A percentile compares a stretch with the other conserved stretches of the same genome.
phyloP scores from a whole-genome alignment of 2,888 invertebrate species.

The Eupithecia subumbrata region DNA sequence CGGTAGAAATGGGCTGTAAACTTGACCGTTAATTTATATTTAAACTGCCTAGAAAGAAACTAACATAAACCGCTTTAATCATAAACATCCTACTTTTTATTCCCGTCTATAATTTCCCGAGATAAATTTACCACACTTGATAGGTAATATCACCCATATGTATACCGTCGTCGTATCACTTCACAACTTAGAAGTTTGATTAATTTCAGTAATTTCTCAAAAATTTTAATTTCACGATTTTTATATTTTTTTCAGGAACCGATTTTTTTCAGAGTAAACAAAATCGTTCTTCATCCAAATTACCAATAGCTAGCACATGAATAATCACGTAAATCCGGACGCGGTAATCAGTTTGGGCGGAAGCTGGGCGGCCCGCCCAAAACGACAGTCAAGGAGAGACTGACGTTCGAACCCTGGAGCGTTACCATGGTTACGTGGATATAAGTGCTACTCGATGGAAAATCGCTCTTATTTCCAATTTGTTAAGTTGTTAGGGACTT shows the following conservation, averaged over 20 bases:
- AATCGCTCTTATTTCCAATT: constrained; percentile 28
- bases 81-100: neutral
- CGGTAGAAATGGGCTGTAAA: constrained; percentile 2
- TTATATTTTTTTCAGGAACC: neutral
- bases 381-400: constrained; percentile 57
- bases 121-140: neutral
- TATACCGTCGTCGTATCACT: neutral
- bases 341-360: constrained; percentile 38
- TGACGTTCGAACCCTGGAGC: constrained; percentile 44
- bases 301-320: neutral
- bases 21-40: constrained; percentile 9
- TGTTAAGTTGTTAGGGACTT: constrained; percentile 6
- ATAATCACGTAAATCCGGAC: neutral
- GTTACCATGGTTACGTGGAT: constrained; percentile 42
- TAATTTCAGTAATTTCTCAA: neutral
- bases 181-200: neutral
- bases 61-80: neutral
- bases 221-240: neutral
- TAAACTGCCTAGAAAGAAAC: neutral
- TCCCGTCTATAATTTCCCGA: neutral
- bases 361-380: constrained; percentile 61
- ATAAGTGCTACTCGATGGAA: constrained; percentile 39
- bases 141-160: no score
- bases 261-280: neutral
- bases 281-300: neutral